Percentiles rank a stretch among this genome's conserved stretches.
These are phyloP conservation scores for Rotaria sp. DNA, from an alignment of 2,888 invertebrate species.

Conservation along the genomic window DNA sequence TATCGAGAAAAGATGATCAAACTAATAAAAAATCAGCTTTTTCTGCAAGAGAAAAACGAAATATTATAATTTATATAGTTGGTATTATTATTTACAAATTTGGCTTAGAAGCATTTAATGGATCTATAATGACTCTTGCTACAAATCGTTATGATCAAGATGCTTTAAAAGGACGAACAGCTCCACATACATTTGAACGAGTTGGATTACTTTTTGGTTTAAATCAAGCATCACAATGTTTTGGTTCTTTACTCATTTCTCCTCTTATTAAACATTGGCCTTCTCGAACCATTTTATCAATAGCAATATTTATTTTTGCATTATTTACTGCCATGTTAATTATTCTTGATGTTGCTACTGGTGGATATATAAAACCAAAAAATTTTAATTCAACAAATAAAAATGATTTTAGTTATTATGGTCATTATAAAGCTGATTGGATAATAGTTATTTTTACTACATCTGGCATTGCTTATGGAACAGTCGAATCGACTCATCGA, in stretches of 20 bases:
- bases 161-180: neutral
- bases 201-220: neutral
- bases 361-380: neutral
- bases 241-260: neutral
- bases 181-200: neutral
- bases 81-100: neutral
- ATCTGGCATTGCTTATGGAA: neutral
- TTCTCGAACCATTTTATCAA: neutral
- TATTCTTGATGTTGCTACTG: neutral
- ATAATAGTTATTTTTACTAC: neutral
- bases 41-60: neutral
- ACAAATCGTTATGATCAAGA: conserved; percentile 16
- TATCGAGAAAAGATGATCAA: neutral
- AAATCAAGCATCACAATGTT: neutral
- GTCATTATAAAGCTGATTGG: neutral
- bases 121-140: neutral
- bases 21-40: neutral
- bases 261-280: conserved; percentile 25
- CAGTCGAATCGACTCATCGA: neutral
- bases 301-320: neutral
- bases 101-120: conserved; percentile 9
- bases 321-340: neutral
- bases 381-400: conserved; percentile 1
- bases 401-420: neutral
- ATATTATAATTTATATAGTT: neutral